Conservation (phyloP, 2,888 invertebrate genomes). For the Biston stratarius region DNA sequence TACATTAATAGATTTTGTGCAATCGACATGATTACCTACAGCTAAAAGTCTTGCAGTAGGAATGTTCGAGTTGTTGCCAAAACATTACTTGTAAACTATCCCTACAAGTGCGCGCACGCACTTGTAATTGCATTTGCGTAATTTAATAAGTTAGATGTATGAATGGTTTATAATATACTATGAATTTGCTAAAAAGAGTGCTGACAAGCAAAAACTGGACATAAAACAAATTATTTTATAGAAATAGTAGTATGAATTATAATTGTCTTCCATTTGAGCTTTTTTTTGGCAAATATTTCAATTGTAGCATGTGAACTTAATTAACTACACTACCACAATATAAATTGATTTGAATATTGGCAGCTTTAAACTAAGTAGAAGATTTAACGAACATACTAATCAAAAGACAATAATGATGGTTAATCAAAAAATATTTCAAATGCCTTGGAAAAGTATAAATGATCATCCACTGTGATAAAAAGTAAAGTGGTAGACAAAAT, state of each 20-base stretch:
- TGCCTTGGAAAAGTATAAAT: constrained; percentile 77
- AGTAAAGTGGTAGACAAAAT: constrained; percentile 80
- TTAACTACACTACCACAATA: constrained; percentile 67
- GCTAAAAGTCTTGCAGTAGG: constrained; percentile 61
- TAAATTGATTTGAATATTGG: constrained; percentile 47
- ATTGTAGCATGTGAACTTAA: constrained; percentile 77
- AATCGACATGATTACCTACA: constrained; percentile 69
- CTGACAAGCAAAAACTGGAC: constrained; percentile 52
- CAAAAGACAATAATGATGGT: constrained; percentile 73
- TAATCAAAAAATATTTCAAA: constrained; percentile 61
- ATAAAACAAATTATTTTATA: constrained; percentile 59
- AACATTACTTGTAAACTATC: constrained; percentile 62
- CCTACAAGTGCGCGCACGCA: constrained; percentile 62
- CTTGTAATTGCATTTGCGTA: constrained; percentile 82
- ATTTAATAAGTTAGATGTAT: constrained; percentile 74
- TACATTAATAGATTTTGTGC: constrained; percentile 78
- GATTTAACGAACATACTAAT: constrained; percentile 34
- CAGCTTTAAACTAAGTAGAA: constrained; percentile 49
- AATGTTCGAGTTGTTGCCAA: constrained; percentile 69
- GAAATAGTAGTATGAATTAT: constrained; percentile 55
- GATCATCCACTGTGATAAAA: constrained; percentile 82
- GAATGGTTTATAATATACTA: constrained; percentile 65
- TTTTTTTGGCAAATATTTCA: constrained; percentile 76
- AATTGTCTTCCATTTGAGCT: constrained; percentile 80
- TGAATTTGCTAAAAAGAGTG: constrained; percentile 70